A percentile compares a stretch with the other conserved stretches of the same genome.
These are phyloP conservation scores for Pristiophorus japonicus DNA, from an alignment of 2,113 vertebrate genomes.

Conservation along the genomic window DNA sequence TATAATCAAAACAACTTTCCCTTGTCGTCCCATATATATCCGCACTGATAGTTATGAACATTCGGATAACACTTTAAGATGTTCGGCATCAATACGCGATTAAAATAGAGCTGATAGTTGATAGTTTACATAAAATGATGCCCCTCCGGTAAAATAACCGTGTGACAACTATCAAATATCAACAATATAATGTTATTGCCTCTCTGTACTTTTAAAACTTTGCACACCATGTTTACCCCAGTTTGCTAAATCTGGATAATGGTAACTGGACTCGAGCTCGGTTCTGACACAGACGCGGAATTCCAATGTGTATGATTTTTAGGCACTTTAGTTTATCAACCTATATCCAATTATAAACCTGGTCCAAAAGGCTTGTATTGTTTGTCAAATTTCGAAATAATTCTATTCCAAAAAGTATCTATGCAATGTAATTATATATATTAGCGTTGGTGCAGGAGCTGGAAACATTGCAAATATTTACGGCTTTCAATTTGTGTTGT, in stretches of 20 bases:
- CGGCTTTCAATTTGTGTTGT: background rate
- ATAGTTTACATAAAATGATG: background rate
- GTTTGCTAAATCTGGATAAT: background rate
- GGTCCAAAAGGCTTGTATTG: background rate
- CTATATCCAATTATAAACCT: background rate
- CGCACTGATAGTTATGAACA: constrained; percentile 2
- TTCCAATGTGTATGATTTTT: too few species aligned
- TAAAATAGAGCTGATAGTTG: background rate
- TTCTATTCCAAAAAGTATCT: background rate
- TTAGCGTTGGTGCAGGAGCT: background rate
- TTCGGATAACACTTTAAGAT: background rate
- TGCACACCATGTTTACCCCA: background rate
- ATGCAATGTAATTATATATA: background rate
- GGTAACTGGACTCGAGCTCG: background rate
- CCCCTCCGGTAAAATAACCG: background rate
- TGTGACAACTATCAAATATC: background rate
- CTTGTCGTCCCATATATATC: constrained; percentile 21
- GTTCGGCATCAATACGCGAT: background rate
- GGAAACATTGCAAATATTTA: background rate
- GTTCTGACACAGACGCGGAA: too few species aligned
- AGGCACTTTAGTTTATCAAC: background rate
- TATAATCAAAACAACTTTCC: constrained; percentile 34
- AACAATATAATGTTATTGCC: too few species aligned
- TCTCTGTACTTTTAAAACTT: background rate
- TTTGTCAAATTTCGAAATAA: background rate